Evolutionary conservation across 2,888 invertebrate genomes (phyloP).

Genomic region (Agelastica alni): DNA sequence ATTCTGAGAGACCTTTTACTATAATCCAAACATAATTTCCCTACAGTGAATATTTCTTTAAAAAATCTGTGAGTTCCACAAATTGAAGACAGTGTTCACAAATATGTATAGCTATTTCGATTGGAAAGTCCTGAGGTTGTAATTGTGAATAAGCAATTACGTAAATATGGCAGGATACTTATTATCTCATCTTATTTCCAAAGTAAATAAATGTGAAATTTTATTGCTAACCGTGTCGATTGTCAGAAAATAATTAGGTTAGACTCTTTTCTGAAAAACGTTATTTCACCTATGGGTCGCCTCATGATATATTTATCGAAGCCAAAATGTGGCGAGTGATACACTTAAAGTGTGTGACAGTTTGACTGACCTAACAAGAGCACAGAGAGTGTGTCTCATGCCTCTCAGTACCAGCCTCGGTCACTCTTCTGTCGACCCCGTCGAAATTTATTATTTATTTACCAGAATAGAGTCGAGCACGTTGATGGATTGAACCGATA

Average conservation of each 20-base stretch:
- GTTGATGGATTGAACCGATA: constrained; percentile 44
- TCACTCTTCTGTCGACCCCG: constrained; percentile 14
- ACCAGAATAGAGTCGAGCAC: constrained; percentile 41
- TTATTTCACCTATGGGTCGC: constrained; percentile 19
- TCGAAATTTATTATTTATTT: constrained; percentile 29
- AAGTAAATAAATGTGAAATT: too few relatives aligned
- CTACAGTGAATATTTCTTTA: too few relatives aligned
- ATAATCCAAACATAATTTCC: too few relatives aligned
- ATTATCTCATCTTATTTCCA: too few relatives aligned
- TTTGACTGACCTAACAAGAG: constrained; percentile 35
- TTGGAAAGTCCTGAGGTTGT: too few relatives aligned
- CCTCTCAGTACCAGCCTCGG: constrained; percentile 17
- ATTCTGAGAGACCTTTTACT: too few relatives aligned
- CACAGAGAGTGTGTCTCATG: constrained; percentile 23
- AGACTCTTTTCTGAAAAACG: constrained; percentile 16
- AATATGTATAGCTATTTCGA: too few relatives aligned
- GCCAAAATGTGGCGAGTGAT: constrained; percentile 32
- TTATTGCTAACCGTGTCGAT: neutral
- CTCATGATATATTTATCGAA: constrained; percentile 29
- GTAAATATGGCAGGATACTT: too few relatives aligned
- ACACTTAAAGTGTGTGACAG: constrained; percentile 33
- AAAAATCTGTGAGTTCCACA: too few relatives aligned
- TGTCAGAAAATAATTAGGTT: constrained; percentile 19
- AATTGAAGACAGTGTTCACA: too few relatives aligned
- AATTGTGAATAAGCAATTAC: too few relatives aligned